Base-by-base conservation (phyloP, 2,113 vertebrate species). In the Ameiurus melas region DNA sequence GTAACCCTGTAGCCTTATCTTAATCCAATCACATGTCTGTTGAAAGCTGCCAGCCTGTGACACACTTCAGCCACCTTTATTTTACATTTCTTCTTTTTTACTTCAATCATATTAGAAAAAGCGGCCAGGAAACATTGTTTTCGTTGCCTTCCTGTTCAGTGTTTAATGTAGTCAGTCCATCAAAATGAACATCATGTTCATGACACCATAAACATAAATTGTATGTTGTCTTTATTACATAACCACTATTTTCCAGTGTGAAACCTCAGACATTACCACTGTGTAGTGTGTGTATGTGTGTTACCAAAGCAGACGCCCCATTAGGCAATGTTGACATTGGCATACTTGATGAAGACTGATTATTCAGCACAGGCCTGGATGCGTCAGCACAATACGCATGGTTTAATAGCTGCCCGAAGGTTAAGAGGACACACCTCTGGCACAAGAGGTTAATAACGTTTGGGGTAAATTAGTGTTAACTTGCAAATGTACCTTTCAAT, bases 251-350 rank as follows among this genome's bases (percentile, higher is more conserved):
- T 73, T 73, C 22, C 81, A 77, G 39, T 66, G 57, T 77, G n/a
- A 86, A 83, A 77, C 79, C 30, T 79, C 39, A 80, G 27, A 39
- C 25, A 47, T 68, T 58, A 62, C 47, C 16, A 43, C 85, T 84
- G 68, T 75, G 39, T 33, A 62, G 57, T 55, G 57, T 53, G 82
- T 70, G 68, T 70, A 16, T 70, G 66, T 68, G 64, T 62, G 12
- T 36, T 68, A 12, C 27, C 5, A 53, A 30, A 75, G 53, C 60
- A 89, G 78, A 82, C 64, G 36, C 84, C n/a, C 53, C 33, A 47
- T 83, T 80, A 68, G 83, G 27, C 30, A 71, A 20, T 81, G 83
- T 51, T 89, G 84, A 81, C 66, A 60, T 30, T 86, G 88, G 79
- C 68, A 39, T 12, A 43, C 13, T 70, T 86, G 58, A 84, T 86